Conservation (phyloP, 2,888 invertebrate species). For the Parnassius smintheus region DNA sequence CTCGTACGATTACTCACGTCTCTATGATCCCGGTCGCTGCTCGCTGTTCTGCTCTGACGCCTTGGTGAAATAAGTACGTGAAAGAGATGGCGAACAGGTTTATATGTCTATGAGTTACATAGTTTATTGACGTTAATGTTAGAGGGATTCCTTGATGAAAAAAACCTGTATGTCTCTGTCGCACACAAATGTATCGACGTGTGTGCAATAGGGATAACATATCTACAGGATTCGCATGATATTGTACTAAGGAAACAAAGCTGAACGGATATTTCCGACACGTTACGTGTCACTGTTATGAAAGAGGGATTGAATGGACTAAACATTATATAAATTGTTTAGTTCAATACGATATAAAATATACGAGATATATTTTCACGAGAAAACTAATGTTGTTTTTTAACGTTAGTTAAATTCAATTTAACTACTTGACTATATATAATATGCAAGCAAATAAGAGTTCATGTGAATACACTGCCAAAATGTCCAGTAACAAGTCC, state of each 20-base stretch:
- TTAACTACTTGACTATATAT: too few species aligned
- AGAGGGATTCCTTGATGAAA: slow-evolving; percentile 7
- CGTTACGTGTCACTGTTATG: background rate
- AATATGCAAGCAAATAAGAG: too few species aligned
- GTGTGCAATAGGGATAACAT: slow-evolving; percentile 33
- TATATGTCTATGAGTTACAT: slow-evolving; percentile 34
- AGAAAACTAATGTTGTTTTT: too few species aligned
- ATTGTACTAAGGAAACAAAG: slow-evolving; percentile 40
- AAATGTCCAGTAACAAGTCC: too few species aligned
- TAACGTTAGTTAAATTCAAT: too few species aligned
- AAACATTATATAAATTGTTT: background rate
- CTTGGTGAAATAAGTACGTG: slow-evolving; percentile 28
- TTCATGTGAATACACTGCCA: too few species aligned
- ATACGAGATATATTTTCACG: too few species aligned
- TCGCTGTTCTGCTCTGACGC: slow-evolving; percentile 48
- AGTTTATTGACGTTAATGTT: slow-evolving; percentile 32
- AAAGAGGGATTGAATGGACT: background rate
- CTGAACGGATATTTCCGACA: slow-evolving; percentile 23
- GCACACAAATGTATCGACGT: slow-evolving; percentile 32
- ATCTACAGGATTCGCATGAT: slow-evolving; percentile 31
- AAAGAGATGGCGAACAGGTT: slow-evolving; percentile 44
- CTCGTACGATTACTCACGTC: slow-evolving; percentile 45
- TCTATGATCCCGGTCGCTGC: slow-evolving; percentile 65
- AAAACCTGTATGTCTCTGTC: slow-evolving; percentile 32
- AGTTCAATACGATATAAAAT: too few species aligned